Base-by-base conservation (phyloP, 2,888 invertebrate species). In the Eueremaeus valkanovi region DNA sequence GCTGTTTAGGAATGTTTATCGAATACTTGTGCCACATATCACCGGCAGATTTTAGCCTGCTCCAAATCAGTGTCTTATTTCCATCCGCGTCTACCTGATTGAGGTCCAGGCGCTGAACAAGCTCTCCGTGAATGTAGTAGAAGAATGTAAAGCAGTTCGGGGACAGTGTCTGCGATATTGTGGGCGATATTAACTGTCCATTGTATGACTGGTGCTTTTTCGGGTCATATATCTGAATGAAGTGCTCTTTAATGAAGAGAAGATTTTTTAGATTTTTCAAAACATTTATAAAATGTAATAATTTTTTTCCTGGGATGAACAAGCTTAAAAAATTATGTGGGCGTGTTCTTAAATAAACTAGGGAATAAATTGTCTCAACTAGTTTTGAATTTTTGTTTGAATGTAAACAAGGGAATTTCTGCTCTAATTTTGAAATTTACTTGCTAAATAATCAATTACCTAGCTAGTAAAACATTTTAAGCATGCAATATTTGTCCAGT, bases 21-120 rank as follows among this genome's bases (percentile, higher is more conserved):
- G 9, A 29, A 5, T 40, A 33, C 21, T 21, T 3, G 33, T 66
- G 66, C 66, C 66, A 66, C 66, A 36, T 36, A 66, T 66, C 66
- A 3, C 66, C 66, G 8, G 21, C 21, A 8, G 36, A 24, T 0
- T 66, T 1, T 0, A 0, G 16, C 5, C 36, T 58, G 36, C 8
- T 9, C 36, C 36, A 31, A 33, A 58, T 21, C 3, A 21, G 31
- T 5, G 16, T 27, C 16, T 29, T 11, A 9, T 8, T 1, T 3
- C 29, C 27, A 16, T 29, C 6, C 5, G 21, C 13, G 1, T 16
- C 16, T 1, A 29, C n/a, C n/a, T n/a, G 2, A 11, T 29, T 1
- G 0, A 58, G 11, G 5, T 58, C 58, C 5, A 58, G 5, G 1
- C 27, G 6, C 1, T 58, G 24, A 1, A 13, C 58, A 2, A 16